A percentile compares a stretch with the other conserved stretches of the same genome.
phyloP scores from a whole-genome alignment of 2,888 invertebrate species.

The Ophioninae sp. region DNA sequence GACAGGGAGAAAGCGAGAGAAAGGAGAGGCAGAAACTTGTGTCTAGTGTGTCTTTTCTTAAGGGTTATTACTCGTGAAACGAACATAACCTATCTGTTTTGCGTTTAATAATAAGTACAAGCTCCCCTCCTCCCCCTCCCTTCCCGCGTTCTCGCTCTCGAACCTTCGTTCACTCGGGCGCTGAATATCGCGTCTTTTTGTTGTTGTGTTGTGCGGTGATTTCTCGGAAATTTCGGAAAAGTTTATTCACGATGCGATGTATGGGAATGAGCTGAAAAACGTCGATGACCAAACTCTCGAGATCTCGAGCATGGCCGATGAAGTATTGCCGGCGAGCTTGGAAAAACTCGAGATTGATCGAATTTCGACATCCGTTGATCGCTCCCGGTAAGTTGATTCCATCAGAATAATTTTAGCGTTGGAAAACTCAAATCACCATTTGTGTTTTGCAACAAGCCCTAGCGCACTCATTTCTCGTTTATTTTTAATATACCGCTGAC shows the following conservation, averaged over 20 bases:
- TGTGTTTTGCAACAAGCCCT: not conserved
- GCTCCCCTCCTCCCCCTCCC: conserved; percentile 22
- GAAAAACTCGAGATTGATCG: conserved; percentile 77
- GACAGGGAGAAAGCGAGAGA: not conserved
- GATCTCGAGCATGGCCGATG: conserved; percentile 73
- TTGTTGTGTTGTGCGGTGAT: conserved; percentile 60
- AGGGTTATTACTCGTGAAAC: conserved; percentile 32
- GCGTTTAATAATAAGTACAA: conserved; percentile 19
- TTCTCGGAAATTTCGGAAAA: conserved; percentile 60
- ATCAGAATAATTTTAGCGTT: not conserved
- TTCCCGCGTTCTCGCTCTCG: conserved; percentile 58
- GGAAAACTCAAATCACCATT: not conserved
- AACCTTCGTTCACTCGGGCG: conserved; percentile 61
- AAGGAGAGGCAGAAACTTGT: not conserved
- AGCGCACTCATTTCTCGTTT: too few relatives aligned
- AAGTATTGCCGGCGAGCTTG: conserved; percentile 76
- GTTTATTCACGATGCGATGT: conserved; percentile 48
- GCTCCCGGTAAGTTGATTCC: conserved; percentile 71
- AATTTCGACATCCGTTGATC: conserved; percentile 59
- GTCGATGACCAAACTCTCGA: conserved; percentile 29
- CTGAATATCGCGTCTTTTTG: conserved; percentile 30
- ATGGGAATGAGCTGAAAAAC: conserved; percentile 43
- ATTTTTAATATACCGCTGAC: too few relatives aligned
- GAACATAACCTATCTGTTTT: conserved; percentile 69
- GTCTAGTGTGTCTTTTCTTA: conserved; percentile 59